Percentiles rank a stretch among this genome's conserved stretches.
Evolutionary conservation across 2,888 invertebrate species (phyloP).

Genomic region (Chirona hameri): DNA sequence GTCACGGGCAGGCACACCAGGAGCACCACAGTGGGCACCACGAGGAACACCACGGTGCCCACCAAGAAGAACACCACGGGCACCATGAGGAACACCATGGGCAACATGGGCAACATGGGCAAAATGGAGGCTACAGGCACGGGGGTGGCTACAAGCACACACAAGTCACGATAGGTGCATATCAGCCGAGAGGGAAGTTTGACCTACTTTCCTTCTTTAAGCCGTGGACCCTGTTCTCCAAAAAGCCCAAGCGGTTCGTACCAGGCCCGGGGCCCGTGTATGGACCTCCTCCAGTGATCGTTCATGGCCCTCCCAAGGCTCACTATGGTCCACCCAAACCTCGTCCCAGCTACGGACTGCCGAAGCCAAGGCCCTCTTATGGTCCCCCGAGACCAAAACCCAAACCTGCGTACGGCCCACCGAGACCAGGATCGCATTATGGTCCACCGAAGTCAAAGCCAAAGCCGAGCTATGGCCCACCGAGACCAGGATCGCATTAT

Average conservation of each 20-base stretch:
- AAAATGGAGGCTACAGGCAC: background rate
- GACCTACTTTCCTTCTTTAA: background rate
- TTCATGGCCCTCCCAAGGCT: background rate
- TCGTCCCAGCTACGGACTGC: background rate
- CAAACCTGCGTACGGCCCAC: too few species aligned
- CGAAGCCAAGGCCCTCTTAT: background rate
- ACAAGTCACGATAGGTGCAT: background rate
- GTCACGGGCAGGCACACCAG: background rate
- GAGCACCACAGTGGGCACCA: background rate
- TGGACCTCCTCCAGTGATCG: background rate
- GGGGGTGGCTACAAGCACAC: background rate
- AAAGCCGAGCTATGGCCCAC: background rate
- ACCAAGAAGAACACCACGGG: background rate
- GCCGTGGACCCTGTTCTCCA: slow-evolving; percentile 2
- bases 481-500: background rate
- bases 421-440: background rate
- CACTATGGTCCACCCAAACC: background rate
- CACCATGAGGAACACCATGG: slow-evolving; percentile 3
- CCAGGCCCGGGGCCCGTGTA: background rate
- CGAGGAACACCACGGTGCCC: background rate
- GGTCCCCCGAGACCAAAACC: too few species aligned
- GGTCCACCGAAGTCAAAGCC: background rate
- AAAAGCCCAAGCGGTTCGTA: background rate
- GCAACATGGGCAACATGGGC: too few species aligned
- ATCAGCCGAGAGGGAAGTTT: background rate